Conservation (phyloP, 2,797 vertebrate species). For the Pangasius mekongensis region DNA sequence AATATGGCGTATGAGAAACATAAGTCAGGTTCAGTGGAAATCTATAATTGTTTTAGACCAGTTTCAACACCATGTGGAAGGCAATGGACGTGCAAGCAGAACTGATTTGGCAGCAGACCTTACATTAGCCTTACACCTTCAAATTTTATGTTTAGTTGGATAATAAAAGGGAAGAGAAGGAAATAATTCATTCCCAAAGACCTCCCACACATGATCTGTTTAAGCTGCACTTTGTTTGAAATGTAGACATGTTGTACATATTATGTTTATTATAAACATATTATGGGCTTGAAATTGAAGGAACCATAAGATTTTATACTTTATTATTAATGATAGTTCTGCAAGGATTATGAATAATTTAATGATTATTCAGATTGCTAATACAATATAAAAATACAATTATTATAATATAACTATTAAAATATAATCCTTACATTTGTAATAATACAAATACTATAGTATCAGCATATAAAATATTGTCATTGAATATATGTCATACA, state of each 20-base stretch:
- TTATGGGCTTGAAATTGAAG: background rate
- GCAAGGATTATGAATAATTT: background rate
- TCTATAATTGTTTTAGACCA: background rate
- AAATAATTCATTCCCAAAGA: background rate
- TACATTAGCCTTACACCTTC: background rate
- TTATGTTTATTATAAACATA: background rate
- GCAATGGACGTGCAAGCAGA: background rate
- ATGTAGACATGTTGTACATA: slow-evolving; percentile 13
- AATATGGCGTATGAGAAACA: background rate
- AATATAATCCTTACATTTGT: background rate
- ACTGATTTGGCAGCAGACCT: background rate
- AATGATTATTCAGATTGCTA: background rate
- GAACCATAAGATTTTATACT: background rate
- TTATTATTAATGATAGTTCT: background rate
- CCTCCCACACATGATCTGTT: background rate
- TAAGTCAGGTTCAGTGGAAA: background rate
- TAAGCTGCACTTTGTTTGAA: background rate
- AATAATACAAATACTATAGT: background rate
- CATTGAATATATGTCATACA: background rate
- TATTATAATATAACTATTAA: background rate
- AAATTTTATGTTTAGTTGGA: background rate
- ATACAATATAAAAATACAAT: background rate
- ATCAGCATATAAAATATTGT: background rate
- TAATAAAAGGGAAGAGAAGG: background rate
- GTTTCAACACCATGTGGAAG: background rate